These are phyloP conservation scores for Eristalis tenax DNA, from an alignment of 2,888 invertebrate genomes.

Conservation along the genomic window DNA sequence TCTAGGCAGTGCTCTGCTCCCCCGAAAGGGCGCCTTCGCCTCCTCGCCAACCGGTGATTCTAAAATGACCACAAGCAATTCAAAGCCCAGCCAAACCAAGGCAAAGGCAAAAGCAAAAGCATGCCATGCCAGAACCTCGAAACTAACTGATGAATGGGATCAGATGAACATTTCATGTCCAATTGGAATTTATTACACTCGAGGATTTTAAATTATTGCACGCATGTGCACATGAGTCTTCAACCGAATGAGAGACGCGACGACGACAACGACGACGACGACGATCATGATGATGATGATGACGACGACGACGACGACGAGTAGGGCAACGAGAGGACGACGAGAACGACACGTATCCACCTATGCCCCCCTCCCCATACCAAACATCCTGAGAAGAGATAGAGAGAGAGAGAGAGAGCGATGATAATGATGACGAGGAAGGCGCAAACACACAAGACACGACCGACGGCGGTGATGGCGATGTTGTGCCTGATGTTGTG, in stretches of 20 bases:
- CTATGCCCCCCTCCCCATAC: background rate
- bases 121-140: background rate
- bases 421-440: constrained; percentile 32
- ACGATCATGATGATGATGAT: background rate
- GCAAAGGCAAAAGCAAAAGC: background rate
- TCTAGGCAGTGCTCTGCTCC: background rate
- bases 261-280: constrained; percentile 16
- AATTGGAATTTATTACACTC: constrained; percentile 72
- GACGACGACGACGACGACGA: background rate
- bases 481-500: background rate
- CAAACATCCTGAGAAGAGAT: too few species aligned
- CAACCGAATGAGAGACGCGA: constrained; percentile 16
- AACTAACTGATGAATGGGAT: constrained; percentile 72
- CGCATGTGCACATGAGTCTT: constrained; percentile 65
- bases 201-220: constrained; percentile 71
- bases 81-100: background rate
- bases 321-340: constrained; percentile 6
- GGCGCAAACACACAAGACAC: background rate
- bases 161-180: constrained; percentile 72
- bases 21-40: constrained; percentile 12
- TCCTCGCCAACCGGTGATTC: background rate
- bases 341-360: constrained; percentile 22
- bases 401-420: background rate
- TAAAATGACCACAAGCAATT: background rate
- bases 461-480: background rate